Conservation (phyloP, 2,113 vertebrate species). For the Zosterops borbonicus region DNA sequence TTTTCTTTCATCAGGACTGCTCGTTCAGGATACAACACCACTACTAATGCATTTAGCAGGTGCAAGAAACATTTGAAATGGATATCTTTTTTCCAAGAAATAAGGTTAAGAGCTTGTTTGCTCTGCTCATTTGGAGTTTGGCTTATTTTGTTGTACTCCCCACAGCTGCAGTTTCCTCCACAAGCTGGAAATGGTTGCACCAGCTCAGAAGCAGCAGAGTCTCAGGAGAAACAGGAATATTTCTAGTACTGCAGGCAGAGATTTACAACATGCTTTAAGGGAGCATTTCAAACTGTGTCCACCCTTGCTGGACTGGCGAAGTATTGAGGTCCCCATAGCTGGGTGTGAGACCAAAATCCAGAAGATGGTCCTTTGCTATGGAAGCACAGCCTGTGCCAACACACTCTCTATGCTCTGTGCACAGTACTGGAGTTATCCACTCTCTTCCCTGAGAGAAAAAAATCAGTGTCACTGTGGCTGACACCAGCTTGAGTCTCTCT, state of each 20-base stretch:
- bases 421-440: neutral
- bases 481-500: neutral
- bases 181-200: neutral
- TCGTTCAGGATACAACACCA: neutral
- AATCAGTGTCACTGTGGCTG: neutral
- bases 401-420: rapidly evolving
- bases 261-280: neutral
- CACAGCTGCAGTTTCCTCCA: neutral
- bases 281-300: neutral
- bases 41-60: neutral
- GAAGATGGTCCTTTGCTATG: neutral
- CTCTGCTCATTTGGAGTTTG: neutral
- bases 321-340: neutral
- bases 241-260: neutral
- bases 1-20: neutral
- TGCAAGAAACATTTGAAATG: neutral
- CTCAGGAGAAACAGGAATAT: neutral
- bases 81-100: neutral
- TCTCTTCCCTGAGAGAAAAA: neutral
- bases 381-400: neutral
- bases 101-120: neutral
- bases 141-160: neutral
- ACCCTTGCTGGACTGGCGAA: neutral
- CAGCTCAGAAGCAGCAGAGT: neutral
- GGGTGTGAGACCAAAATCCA: neutral